These are phyloP conservation scores for Acanthisitta chloris DNA, from an alignment of 2,113 vertebrate species.

Conservation along the genomic window DNA sequence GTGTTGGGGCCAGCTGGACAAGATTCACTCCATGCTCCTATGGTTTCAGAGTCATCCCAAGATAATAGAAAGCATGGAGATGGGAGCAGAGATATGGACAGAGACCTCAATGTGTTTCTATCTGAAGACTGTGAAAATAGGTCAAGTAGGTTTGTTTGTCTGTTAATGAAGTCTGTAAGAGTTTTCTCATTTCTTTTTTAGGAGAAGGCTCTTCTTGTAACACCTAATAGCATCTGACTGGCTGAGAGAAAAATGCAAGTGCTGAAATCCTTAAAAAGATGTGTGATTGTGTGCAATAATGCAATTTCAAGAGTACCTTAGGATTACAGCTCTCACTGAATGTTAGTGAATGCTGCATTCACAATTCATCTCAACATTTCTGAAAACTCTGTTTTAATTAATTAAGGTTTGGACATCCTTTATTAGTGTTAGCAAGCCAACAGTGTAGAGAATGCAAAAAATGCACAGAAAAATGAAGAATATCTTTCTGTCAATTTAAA, in stretches of 20 bases:
- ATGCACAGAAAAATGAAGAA: background rate
- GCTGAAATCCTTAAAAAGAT: background rate
- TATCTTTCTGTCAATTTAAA: background rate
- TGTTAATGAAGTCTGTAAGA: conserved; percentile 5
- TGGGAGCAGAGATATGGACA: conserved; percentile 5
- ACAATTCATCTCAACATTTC: background rate
- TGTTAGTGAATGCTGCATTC: background rate
- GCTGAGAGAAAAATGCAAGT: background rate
- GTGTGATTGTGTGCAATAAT: background rate
- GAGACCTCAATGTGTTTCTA: conserved; percentile 1
- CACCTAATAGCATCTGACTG: background rate
- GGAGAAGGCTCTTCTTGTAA: background rate
- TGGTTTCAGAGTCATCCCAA: conserved; percentile 30
- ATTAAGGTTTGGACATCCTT: background rate
- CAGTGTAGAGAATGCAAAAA: background rate
- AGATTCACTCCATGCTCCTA: background rate
- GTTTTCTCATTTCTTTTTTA: background rate
- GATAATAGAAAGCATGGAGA: conserved; percentile 24
- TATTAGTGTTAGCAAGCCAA: background rate
- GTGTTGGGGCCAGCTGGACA: conserved; percentile 28
- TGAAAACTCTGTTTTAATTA: background rate
- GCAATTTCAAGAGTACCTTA: background rate
- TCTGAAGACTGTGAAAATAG: conserved; percentile 44
- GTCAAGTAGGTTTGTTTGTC: conserved; percentile 10
- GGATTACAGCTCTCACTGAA: background rate